Evolutionary conservation across 2,113 vertebrate species (phyloP), one percentile per base, ranked within the genome.

Genomic region (Hiodon tergisus): DNA sequence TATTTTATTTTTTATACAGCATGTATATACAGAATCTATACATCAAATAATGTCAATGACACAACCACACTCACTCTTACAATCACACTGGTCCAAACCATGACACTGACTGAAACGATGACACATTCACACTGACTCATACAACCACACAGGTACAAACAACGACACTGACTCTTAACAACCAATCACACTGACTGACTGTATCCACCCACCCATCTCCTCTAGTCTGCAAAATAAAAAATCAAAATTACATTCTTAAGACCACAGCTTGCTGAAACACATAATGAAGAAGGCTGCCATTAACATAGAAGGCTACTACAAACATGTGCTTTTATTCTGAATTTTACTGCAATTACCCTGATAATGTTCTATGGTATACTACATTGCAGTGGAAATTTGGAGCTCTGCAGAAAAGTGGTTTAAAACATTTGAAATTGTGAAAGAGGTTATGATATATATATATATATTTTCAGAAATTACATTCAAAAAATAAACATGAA

Each of bases 1-100:
- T 31, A 31, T 31, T 31, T 31, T 80, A 88, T 79, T 61, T 81
- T 86, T 89, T 87, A 89, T 87, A 92, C 89, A 92, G 89, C 88
- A 87, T 91, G 90, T 92, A 91, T 91, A 85, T 91, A 92, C 91
- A 92, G 90, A 88, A 75, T 89, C 91, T 91, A 90, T 91, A 90
- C 89, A 90, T 87, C 84, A 79, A 89, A 90, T 31, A 31, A 31
- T 31, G 31, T 31, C 31, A 31, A 31, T 31, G 31, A 31, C 31
- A 31, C 31, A 31, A 31, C 31, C 31, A 31, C 31, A 31, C 31
- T 31, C 31, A 31, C 31, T 31, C 31, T 31, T 31, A 31, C 31
- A 31, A 31, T 31, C 31, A 31, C 31, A 31, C 31, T 31, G 31
- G 31, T 2, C 31, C 31, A 31, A 31, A 31, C 31, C 31, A 31